Base-by-base conservation (phyloP, 2,797 vertebrate genomes). In the Parauchenoglanis ngamensis region DNA sequence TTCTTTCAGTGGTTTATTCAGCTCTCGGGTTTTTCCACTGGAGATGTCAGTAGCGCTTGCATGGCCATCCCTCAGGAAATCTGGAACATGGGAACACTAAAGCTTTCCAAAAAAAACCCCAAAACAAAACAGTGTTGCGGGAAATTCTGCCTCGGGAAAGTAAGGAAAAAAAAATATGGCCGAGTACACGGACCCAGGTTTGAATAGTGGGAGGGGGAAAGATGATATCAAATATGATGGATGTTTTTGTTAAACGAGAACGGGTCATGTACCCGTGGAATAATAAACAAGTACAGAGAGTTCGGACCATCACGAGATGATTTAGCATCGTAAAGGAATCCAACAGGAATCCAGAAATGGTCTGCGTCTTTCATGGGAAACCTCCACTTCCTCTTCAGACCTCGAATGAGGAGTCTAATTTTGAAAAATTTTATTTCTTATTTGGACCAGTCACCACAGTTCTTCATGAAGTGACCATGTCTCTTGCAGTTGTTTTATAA, bases 41-140 rank as follows among this genome's bases (percentile, higher is more conserved):
- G 49, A n/a, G 12, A 15, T 81, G 77, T 76, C 68, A 28, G 76
- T 40, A 46, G 73, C 1, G 1, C 46, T 78, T 67, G 7, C 59
- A 54, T 13, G 23, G 59, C 31, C n/a, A 31, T 88, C 70, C 61
- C 70, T 65, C 25, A 68, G 84, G 49, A 82, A 68, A 49, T 28
- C 40, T 57, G 59, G 31, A 82, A 85, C 25, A 85, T 61, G 73
- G 49, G 83, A 88, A 85, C 40, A n/a, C 40, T 61, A 49, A 63
- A 28, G 31, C 21, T n/a, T 44, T 81, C 7, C 4, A 4, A 35
- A 57, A 78, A 21, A 78, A 68, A 84, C 4, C 2, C 13, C 25
- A 49, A 23, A 15, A 78, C 70, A 35, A 49, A 3, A 1, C n/a
- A 63, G 19, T 67, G 6, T 73, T 76, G 28, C 0, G 23, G 68